phyloP scores from a whole-genome alignment of 2,113 vertebrate species.

The Crotalus horridus region DNA sequence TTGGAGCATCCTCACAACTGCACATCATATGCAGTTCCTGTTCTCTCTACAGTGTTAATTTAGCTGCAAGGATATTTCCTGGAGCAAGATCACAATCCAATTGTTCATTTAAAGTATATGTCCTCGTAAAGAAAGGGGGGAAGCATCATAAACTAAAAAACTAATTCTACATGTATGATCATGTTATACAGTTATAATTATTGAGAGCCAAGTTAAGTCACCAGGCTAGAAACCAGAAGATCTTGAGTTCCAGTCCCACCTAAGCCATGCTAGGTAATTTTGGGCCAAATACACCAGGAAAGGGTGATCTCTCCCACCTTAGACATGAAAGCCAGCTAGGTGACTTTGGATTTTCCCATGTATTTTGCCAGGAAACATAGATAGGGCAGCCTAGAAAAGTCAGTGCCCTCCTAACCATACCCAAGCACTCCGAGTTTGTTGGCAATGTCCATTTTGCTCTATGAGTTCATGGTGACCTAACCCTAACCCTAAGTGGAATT shows the following conservation, averaged over 20 bases:
- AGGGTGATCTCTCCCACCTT: too few species aligned
- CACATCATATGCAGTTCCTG: neutral
- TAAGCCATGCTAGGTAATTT: neutral
- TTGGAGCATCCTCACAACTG: neutral
- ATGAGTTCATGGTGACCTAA: too few species aligned
- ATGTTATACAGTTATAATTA: neutral
- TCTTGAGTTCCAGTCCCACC: neutral
- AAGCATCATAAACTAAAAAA: neutral
- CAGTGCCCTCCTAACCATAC: too few species aligned
- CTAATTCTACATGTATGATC: neutral
- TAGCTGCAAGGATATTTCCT: slow-evolving; percentile 1
- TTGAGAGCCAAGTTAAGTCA: too few species aligned
- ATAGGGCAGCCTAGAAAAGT: too few species aligned
- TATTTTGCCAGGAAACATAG: too few species aligned
- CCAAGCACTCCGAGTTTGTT: too few species aligned
- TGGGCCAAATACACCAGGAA: too few species aligned
- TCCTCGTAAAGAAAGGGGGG: neutral
- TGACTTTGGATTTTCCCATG: neutral
- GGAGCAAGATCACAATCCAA: neutral
- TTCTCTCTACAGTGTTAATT: neutral
- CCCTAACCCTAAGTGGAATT: too few species aligned
- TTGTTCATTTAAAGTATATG: neutral
- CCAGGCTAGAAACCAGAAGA: too few species aligned
- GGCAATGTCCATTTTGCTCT: too few species aligned
- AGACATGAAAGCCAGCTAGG: neutral